Evolutionary conservation across 1,140 invertebrate species (phyloP).

Genomic region (Nasonia giraulti): DNA sequence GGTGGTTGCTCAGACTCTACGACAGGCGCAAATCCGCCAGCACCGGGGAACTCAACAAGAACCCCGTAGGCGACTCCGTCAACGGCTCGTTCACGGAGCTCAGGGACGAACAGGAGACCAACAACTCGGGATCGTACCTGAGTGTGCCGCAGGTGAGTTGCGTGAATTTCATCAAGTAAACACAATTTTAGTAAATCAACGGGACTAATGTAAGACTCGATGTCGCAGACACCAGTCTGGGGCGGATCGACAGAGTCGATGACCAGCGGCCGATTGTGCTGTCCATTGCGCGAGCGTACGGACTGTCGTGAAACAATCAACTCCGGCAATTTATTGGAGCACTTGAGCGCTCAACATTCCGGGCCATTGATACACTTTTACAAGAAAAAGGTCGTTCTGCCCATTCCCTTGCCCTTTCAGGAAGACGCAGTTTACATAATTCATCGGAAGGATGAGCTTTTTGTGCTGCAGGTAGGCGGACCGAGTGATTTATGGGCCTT

Average conservation of each 20-base stretch:
- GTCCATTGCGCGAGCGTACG: conserved; percentile 58
- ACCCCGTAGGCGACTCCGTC: conserved; percentile 8
- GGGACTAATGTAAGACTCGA: not conserved
- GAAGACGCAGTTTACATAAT: conserved; percentile 62
- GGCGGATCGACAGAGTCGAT: conserved; percentile 68
- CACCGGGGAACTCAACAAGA: conserved; percentile 65
- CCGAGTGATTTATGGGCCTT: not conserved
- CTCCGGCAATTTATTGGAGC: conserved; percentile 60
- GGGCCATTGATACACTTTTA: conserved; percentile 67
- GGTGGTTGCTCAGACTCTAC: conserved; percentile 55
- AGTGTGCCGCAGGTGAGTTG: conserved; percentile 54
- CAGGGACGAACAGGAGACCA: not conserved
- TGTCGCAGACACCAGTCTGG: conserved; percentile 60
- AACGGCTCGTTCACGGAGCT: conserved; percentile 3
- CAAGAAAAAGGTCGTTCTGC: conserved; percentile 57
- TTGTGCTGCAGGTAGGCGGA: conserved; percentile 65
- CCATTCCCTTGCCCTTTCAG: conserved; percentile 64
- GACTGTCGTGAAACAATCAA: conserved; percentile 61
- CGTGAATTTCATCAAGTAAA: conserved; percentile 38
- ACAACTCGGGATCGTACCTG: conserved; percentile 51
- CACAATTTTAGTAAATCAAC: conserved; percentile 21
- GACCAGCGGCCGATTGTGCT: conserved; percentile 56
- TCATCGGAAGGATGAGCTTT: conserved; percentile 63
- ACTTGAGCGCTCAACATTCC: conserved; percentile 59
- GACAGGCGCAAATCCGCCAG: conserved; percentile 69